Evolutionary conservation across 1,140 invertebrate genomes (phyloP), one percentile per base, ranked within the genome.

Genomic region (Drosophila virilis): DNA sequence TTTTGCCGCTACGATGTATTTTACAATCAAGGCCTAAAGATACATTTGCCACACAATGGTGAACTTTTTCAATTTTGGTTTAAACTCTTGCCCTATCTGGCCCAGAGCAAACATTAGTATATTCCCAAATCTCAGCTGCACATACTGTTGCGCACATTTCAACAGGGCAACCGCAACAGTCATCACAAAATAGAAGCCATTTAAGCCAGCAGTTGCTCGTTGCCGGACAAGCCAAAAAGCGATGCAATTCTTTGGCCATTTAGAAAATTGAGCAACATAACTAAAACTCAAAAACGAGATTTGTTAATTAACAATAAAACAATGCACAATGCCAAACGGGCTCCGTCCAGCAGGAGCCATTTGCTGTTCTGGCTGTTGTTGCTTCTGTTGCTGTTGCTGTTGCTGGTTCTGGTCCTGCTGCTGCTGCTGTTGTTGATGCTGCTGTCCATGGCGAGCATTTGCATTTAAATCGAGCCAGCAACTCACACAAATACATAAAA

Each of bases 281-380:
- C 76, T 62, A 65, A 76, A 73, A 45, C 43, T 72, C 61, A 22
- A 69, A 75, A 83, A 79, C 69, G 65, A 89, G 84, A 89, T 89
- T 84, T 89, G 84, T 88, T 88, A 88, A 88, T 88, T 89, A 88
- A 89, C 84, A 88, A 89, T 89, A 84, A 89, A 80, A 89, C 75
- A 64, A 61, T 64, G 69, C 66, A 40, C 58, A 70, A 64, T 70
- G 61, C 6, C 38, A 10, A 43, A 12, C 46, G n/a, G 37, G 8
- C 22, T 32, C 5, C 1, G 28, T 42, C n/a, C 38, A 72, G 62
- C 59, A 58, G 38, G 45, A 35, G 3, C 48, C 50, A 64, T 42
- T 38, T 73, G 37, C 43, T 48, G 60, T 52, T 64, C 46, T 13
- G 13, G 46, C 3, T 61, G 12, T 3, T 17, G 12, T 2, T 13